Base-by-base conservation (phyloP, 2,888 invertebrate genomes). In the Microplitis deprimator region DNA sequence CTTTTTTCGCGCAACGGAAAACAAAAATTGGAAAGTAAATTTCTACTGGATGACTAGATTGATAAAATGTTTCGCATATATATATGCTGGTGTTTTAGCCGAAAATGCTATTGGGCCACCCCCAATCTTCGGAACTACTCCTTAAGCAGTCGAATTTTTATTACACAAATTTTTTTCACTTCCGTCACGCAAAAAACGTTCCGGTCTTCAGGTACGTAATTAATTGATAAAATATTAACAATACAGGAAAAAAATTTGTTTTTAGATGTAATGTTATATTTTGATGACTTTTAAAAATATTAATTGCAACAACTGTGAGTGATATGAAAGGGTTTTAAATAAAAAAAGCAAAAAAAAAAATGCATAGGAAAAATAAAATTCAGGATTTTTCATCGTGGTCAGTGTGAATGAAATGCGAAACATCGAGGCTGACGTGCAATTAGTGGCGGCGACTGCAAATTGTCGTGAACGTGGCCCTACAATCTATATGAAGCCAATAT, bases 401-500 rank as follows among this genome's bases (percentile, higher is more conserved):
- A 68, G 68, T 60, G 61, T 41, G 72, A 64, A 84, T 86, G 85
- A 86, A 86, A 85, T 79, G 83, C 83, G 83, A 84, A 80, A 79
- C 82, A 78, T 80, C 76, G 80, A 75, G 76, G 80, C 77, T 82
- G 84, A 84, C 84, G 80, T 77, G 81, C 84, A 84, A 84, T 84
- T 84, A 84, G 81, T 81, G 81, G 80, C 75, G 71, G 71, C 81
- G 81, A 80, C 79, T 83, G 83, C 82, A 84, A 85, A 84, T 85
- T 83, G 85, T 81, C 81, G 82, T 78, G 78, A 78, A 80, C 80
- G 79, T 74, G 79, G 82, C 75, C 65, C 72, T 75, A 69, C 75
- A 75, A 82, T 77, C 77, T 77, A 81, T 75, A 77, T 78, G 75
- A 76, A 76, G 76, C 79, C 69, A 77, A 75, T 75, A 77, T 77